phyloP scores from a whole-genome alignment of 2,888 invertebrate genomes.

The Onthophagus sagittarius region DNA sequence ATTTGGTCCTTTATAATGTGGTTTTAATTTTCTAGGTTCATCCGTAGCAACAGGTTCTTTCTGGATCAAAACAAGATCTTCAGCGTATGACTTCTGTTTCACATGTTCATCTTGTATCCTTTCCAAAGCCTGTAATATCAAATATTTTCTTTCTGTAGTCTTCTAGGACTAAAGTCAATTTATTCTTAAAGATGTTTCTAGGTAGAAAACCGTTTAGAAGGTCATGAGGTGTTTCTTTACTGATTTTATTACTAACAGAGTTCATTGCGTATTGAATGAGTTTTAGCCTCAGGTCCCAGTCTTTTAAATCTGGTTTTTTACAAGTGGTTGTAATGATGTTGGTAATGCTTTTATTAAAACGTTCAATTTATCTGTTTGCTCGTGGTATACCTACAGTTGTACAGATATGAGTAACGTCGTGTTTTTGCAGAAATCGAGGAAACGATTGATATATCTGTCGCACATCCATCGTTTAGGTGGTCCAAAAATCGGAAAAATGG shows the following conservation, averaged over 20 bases:
- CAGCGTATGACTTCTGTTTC: slow-evolving; percentile 3
- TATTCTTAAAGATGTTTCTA: neutral
- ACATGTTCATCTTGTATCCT: neutral
- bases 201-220: slow-evolving; percentile 31
- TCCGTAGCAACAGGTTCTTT: slow-evolving; percentile 10
- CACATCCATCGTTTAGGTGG: slow-evolving; percentile 6
- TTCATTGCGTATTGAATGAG: slow-evolving; percentile 21
- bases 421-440: slow-evolving; percentile 12
- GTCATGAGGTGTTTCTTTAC: slow-evolving; percentile 28
- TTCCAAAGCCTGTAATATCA: neutral
- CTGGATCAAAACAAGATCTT: slow-evolving; percentile 10
- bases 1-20: slow-evolving; percentile 15
- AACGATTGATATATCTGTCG: slow-evolving; percentile 12
- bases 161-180: too few relatives aligned
- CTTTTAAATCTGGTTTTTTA: slow-evolving; percentile 3
- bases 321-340: neutral
- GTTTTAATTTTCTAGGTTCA: slow-evolving; percentile 11
- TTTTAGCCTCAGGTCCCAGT: slow-evolving; percentile 28
- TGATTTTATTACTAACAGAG: slow-evolving; percentile 31
- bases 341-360: slow-evolving; percentile 11
- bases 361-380: slow-evolving; percentile 18
- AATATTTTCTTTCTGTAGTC: too few relatives aligned
- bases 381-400: slow-evolving; percentile 20
- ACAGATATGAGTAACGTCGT: slow-evolving; percentile 20
- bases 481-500: neutral